Evolutionary conservation across 2,113 vertebrate species (phyloP).

Genomic region (Puntigrus tetrazona): DNA sequence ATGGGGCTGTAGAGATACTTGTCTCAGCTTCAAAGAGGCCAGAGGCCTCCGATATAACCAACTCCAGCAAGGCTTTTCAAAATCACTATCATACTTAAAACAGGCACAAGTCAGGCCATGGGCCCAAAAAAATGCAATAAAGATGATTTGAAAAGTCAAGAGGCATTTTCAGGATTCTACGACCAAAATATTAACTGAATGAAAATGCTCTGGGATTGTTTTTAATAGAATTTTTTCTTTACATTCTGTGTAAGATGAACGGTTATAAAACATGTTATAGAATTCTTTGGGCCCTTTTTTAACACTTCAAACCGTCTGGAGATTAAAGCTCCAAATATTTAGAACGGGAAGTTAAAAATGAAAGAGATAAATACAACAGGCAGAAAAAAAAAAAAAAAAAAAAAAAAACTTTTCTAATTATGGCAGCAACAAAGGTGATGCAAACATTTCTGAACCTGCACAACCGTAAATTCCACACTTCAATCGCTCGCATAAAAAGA

Average conservation of each 20-base stretch:
- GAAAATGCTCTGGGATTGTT: slow-evolving; percentile 13
- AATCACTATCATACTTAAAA: slow-evolving; percentile 59
- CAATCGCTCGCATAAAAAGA: slow-evolving; percentile 4
- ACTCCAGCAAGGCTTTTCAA: slow-evolving; percentile 86
- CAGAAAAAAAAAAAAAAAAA: slow-evolving; percentile 23
- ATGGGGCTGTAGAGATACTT: slow-evolving; percentile 83
- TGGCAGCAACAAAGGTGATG: slow-evolving; percentile 43
- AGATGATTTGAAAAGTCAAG: slow-evolving; percentile 12
- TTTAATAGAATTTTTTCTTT: slow-evolving; percentile 20
- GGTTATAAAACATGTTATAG: slow-evolving; percentile 29
- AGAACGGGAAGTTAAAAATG: slow-evolving; percentile 19
- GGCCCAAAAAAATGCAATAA: slow-evolving; percentile 35
- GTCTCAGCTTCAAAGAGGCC: slow-evolving; percentile 88
- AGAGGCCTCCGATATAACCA: slow-evolving; percentile 76
- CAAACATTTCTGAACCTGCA: slow-evolving; percentile 31
- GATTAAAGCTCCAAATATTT: slow-evolving; percentile 35
- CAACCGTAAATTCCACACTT: neutral
- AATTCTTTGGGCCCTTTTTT: slow-evolving; percentile 42
- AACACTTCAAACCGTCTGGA: slow-evolving; percentile 37
- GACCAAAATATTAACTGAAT: slow-evolving; percentile 16
- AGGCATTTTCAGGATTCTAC: neutral
- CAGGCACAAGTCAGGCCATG: slow-evolving; percentile 45
- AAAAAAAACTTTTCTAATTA: slow-evolving; percentile 20
- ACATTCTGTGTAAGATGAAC: slow-evolving; percentile 3
- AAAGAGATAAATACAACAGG: slow-evolving; percentile 3